A percentile compares a stretch with the other conserved stretches of the same genome.
phyloP scores from a whole-genome alignment of 2,888 invertebrate genomes.

The Linyphia triangularis region DNA sequence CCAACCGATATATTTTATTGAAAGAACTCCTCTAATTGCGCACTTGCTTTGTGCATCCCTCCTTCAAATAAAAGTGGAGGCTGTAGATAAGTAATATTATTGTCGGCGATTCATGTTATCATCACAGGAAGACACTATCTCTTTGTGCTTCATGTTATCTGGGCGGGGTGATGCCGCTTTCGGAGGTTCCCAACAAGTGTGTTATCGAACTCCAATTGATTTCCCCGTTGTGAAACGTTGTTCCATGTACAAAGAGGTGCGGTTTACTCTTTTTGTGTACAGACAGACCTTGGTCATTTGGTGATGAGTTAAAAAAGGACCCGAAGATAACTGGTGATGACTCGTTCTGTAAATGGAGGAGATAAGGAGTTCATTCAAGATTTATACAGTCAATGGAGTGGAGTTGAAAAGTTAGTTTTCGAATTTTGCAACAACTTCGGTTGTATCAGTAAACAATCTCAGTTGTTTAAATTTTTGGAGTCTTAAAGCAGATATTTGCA shows the following conservation, averaged over 20 bases:
- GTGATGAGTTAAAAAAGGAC: slow-evolving; percentile 50
- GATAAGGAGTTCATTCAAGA: too few relatives aligned
- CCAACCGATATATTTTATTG: too few relatives aligned
- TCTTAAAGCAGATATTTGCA: too few relatives aligned
- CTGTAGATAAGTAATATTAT: neutral
- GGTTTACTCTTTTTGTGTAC: slow-evolving; percentile 47
- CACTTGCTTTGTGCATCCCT: too few relatives aligned
- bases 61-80: neutral
- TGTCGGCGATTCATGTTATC: slow-evolving; percentile 9
- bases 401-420: too few relatives aligned
- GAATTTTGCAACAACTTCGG: too few relatives aligned
- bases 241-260: slow-evolving; percentile 60
- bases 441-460: too few relatives aligned
- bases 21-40: too few relatives aligned
- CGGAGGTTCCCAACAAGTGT: slow-evolving; percentile 54
- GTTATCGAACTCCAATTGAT: slow-evolving; percentile 57
- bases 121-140: slow-evolving; percentile 29
- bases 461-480: too few relatives aligned
- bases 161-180: slow-evolving; percentile 44
- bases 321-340: slow-evolving; percentile 29
- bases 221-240: slow-evolving; percentile 66
- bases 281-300: slow-evolving; percentile 41
- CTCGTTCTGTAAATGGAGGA: neutral
- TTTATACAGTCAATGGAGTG: neutral
- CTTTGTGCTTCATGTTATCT: neutral